Evolutionary conservation across 1,140 invertebrate species (phyloP).

Genomic region (Drosophila bocki): DNA sequence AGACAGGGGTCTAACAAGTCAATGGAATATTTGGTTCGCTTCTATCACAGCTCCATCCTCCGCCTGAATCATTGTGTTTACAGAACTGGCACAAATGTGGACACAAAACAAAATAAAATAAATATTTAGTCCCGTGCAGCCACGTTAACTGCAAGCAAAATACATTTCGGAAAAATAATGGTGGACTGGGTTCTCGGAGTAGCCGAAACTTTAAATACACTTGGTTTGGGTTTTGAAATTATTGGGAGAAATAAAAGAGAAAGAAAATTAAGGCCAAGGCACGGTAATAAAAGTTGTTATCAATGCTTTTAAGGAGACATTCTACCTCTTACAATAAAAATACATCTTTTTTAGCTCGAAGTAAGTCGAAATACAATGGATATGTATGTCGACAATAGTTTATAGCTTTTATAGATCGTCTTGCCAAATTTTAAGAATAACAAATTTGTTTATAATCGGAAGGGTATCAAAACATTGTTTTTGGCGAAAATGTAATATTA

Average conservation of each 20-base stretch:
- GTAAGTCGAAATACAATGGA: neutral
- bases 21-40: constrained; percentile 43
- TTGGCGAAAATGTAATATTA: neutral
- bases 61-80: constrained; percentile 15
- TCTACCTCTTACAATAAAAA: neutral
- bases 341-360: neutral
- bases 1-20: constrained; percentile 34
- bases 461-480: neutral
- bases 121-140: constrained; percentile 15
- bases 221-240: neutral
- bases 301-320: neutral
- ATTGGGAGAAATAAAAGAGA: neutral
- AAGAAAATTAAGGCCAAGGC: neutral
- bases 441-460: constrained; percentile 1
- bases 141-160: neutral
- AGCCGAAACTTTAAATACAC: constrained; percentile 1
- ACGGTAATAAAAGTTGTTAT: neutral
- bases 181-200: neutral
- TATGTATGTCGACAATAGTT: neutral
- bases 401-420: neutral
- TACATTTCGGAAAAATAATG: neutral
- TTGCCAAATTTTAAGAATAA: neutral
- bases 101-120: constrained; percentile 28
- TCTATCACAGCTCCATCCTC: constrained; percentile 44
- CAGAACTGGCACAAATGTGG: constrained; percentile 14